Evolutionary conservation across 53 echinoderm and acorn worm genomes (phyloP).

Genomic region (Luidia sarsii): DNA sequence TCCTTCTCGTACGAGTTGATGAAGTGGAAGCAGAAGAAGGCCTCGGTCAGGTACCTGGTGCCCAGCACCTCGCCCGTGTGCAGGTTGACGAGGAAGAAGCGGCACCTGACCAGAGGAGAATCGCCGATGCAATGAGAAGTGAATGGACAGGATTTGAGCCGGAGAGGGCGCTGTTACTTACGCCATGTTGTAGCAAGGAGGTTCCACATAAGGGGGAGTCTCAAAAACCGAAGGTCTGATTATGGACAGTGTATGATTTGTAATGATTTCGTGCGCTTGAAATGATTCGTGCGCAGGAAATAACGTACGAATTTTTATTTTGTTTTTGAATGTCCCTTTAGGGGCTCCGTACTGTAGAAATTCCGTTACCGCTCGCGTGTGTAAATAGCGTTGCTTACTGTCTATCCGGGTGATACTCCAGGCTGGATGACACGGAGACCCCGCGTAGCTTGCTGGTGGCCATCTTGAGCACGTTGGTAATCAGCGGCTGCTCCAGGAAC

Average conservation of each 20-base stretch:
- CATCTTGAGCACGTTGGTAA: constrained; percentile 49
- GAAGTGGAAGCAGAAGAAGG: constrained; percentile 84
- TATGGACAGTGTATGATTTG: too few relatives aligned
- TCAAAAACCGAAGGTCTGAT: too few relatives aligned
- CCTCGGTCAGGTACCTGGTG: constrained; percentile 50
- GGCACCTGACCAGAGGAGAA: background rate
- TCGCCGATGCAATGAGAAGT: background rate
- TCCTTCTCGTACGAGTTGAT: constrained; percentile 84
- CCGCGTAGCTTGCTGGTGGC: constrained; percentile 4
- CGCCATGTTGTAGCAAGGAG: too few relatives aligned
- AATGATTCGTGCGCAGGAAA: too few relatives aligned
- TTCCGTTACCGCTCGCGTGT: too few relatives aligned
- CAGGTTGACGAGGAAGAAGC: constrained; percentile 12
- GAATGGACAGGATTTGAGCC: background rate
- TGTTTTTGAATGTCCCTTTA: too few relatives aligned
- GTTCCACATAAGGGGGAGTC: too few relatives aligned
- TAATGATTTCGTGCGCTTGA: too few relatives aligned
- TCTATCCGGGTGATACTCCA: constrained; percentile 28
- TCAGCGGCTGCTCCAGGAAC: constrained; percentile 73
- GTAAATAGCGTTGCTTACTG: background rate
- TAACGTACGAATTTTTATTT: too few relatives aligned
- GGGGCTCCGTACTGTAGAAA: too few relatives aligned
- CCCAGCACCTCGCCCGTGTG: constrained; percentile 22
- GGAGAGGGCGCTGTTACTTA: too few relatives aligned
- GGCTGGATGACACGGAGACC: constrained; percentile 8